These are phyloP conservation scores for Drosophila demipolita DNA, from an alignment of 2,888 invertebrate species.

Conservation along the genomic window DNA sequence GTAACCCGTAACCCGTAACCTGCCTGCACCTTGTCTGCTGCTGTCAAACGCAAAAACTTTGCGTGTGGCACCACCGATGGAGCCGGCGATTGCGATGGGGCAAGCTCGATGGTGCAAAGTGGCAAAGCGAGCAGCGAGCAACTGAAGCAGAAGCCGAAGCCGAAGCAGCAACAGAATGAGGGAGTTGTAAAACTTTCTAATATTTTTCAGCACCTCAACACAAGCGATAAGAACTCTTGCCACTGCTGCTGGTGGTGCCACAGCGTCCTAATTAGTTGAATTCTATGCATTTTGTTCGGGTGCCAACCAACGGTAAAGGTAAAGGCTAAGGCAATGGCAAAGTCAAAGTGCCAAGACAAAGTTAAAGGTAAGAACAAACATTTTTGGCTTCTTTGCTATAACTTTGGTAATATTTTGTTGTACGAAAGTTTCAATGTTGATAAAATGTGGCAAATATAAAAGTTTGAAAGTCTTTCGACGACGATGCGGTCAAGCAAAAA, in stretches of 20 bases:
- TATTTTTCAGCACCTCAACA: slow-evolving; percentile 80
- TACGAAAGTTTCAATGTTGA: slow-evolving; percentile 74
- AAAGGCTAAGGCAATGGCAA: slow-evolving; percentile 9
- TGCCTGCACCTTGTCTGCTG: slow-evolving; percentile 3
- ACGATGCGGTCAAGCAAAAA: slow-evolving; percentile 32
- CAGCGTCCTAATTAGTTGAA: slow-evolving; percentile 74
- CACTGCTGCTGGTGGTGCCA: slow-evolving; percentile 22
- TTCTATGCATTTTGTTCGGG: slow-evolving; percentile 72
- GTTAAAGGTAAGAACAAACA: slow-evolving; percentile 33
- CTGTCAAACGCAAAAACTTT: slow-evolving; percentile 78
- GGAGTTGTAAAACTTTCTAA: slow-evolving; percentile 67
- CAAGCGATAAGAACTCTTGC: slow-evolving; percentile 69
- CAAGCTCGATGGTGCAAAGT: slow-evolving; percentile 4
- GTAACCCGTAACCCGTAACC: not conserved
- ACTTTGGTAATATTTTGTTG: slow-evolving; percentile 78
- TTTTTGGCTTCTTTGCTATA: slow-evolving; percentile 69
- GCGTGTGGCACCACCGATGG: slow-evolving; percentile 28
- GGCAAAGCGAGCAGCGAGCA: not conserved
- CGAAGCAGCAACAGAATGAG: slow-evolving; percentile 1
- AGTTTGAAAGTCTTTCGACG: slow-evolving; percentile 36
- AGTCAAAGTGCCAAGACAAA: slow-evolving; percentile 15
- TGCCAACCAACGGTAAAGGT: slow-evolving; percentile 6
- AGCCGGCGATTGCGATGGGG: slow-evolving; percentile 21
- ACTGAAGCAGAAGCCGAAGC: not conserved
- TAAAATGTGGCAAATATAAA: slow-evolving; percentile 79